A percentile compares a stretch with the other conserved stretches of the same genome.
Evolutionary conservation across 2,797 vertebrate species (phyloP).

Genomic region (Macropus fuliginosus): DNA sequence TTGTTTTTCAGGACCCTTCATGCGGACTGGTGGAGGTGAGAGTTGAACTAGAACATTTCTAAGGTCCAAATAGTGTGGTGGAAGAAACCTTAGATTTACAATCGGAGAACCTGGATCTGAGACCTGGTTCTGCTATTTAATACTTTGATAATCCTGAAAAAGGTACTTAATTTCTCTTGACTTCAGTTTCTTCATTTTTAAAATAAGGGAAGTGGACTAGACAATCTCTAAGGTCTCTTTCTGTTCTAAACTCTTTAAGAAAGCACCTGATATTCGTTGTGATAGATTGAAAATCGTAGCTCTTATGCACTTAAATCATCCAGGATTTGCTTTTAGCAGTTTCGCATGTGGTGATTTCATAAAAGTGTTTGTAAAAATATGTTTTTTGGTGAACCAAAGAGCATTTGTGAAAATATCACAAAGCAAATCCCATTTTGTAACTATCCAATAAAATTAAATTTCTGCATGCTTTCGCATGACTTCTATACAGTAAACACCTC

Average conservation of each 20-base stretch:
- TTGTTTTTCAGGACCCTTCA: neutral
- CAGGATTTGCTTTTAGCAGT: conserved; percentile 52
- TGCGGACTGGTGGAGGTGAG: neutral
- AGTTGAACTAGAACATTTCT: neutral
- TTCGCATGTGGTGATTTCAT: neutral
- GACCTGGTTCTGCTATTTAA: neutral
- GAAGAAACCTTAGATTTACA: neutral
- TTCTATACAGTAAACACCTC: conserved; percentile 25
- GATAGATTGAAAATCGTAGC: conserved; percentile 18
- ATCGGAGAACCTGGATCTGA: neutral
- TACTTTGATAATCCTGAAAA: neutral
- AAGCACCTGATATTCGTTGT: neutral
- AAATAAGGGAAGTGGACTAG: neutral
- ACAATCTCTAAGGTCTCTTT: neutral
- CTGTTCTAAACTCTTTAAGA: neutral
- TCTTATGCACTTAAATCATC: conserved; percentile 31
- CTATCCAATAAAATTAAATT: neutral
- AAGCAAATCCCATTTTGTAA: conserved; percentile 21
- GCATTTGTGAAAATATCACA: conserved; percentile 41
- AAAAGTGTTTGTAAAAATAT: conserved; percentile 35
- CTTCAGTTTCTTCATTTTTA: neutral
- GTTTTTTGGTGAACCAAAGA: conserved; percentile 26
- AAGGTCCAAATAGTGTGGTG: neutral
- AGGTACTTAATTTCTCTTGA: neutral
- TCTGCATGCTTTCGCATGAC: conserved; percentile 22